phyloP scores from a whole-genome alignment of 2,113 vertebrate species.

The Dicrurus megarhynchus region DNA sequence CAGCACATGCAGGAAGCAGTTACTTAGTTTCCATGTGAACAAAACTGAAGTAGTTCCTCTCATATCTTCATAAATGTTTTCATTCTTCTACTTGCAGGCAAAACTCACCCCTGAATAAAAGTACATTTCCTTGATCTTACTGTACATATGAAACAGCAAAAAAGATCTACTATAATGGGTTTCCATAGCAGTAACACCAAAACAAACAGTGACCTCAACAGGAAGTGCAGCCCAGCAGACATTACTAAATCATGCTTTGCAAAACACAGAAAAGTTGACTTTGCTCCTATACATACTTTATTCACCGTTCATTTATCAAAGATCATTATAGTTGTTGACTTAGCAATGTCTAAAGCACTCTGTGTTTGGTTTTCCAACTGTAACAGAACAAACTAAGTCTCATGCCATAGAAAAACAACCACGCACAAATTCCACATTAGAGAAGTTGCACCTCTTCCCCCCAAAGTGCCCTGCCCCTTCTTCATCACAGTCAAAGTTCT shows the following conservation, averaged over 20 bases:
- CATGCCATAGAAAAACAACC: rapidly evolving
- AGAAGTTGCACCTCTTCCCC: neutral
- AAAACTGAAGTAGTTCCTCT: neutral
- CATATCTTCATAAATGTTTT: neutral
- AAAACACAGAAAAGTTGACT: neutral
- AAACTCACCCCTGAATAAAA: neutral
- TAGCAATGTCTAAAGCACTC: neutral
- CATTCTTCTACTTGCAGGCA: neutral
- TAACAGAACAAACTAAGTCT: neutral
- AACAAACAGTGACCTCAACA: slow-evolving; percentile 61
- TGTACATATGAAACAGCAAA: neutral
- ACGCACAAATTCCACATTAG: rapidly evolving
- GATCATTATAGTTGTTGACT: neutral
- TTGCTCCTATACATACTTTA: neutral
- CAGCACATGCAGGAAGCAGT: neutral
- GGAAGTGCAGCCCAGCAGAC: slow-evolving; percentile 29
- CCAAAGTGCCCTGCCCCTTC: neutral
- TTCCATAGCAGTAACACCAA: slow-evolving; percentile 59
- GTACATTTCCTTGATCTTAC: neutral
- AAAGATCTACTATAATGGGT: neutral
- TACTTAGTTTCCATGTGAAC: neutral
- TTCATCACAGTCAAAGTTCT: neutral
- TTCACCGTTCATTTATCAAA: neutral
- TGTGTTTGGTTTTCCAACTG: neutral
- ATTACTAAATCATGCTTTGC: neutral